Evolutionary conservation across 2,888 invertebrate genomes (phyloP), one percentile per base, ranked within the genome.

Genomic region (Alviniconcha strummeri): DNA sequence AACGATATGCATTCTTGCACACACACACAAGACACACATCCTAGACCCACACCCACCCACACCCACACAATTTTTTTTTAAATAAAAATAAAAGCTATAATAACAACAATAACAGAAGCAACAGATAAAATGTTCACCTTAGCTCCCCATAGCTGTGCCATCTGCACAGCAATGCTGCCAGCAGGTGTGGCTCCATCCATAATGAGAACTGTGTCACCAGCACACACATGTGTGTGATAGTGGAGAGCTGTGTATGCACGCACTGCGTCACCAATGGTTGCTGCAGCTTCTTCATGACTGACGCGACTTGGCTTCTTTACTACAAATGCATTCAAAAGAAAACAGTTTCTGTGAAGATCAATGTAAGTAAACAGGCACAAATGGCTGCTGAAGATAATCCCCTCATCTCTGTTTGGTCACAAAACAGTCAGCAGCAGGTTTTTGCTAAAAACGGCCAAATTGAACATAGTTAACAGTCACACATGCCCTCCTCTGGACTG

Each of bases 181-280:
- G 93, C 93, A 36, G 94, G 90, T 11, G 94, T 91, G 0, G 94
- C 94, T 9, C 94, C 94, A 90, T 94, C 93, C 69, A 94, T 87
- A 11, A 94, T 90, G 36, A 94, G 90, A 3, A 94, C 93, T 81
- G 93, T 92, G 86, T 94, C 94, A 8, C 94, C 94, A 17, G 92
- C 91, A 85, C 92, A 92, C 69, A 94, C 87, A 54, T 91, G 90
- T 0, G 93, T 94, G 79, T 93, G 92, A 86, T 94, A 94, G 86
- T 94, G 93, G 36, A 94, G 90, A 5, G 94, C 94, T 79, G 94
- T 94, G 89, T 94, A 94, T 0, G 94, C 94, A 84, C 92, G 91
- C 7, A 94, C 91, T 80, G 93, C 93, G 88, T 94, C 94, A 9
- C 94, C 94, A 55, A 94, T 90, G 83, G 92, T 91, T 7, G 93